A percentile compares a stretch with the other conserved stretches of the same genome.
phyloP scores from a whole-genome alignment of 2,797 vertebrate species.

The Gallinago nigripennis region DNA sequence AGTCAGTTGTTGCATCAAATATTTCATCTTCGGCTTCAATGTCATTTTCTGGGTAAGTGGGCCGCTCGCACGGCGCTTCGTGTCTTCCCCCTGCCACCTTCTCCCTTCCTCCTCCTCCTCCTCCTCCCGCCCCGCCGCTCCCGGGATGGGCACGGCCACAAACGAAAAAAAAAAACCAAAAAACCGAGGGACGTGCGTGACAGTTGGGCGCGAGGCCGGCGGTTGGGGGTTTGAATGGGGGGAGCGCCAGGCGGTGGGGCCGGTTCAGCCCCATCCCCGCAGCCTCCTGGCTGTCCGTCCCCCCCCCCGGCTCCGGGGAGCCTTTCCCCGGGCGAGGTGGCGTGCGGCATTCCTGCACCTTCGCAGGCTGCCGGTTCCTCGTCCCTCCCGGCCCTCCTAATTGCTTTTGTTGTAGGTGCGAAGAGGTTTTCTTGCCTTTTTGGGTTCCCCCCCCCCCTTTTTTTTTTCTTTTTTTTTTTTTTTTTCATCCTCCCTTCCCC shows the following conservation, averaged over 20 bases:
- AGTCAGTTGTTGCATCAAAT: constrained; percentile 99
- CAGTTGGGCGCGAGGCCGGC: neutral
- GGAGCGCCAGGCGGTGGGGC: neutral
- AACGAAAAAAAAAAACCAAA: too few relatives aligned
- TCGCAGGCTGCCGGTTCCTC: neutral
- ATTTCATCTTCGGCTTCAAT: constrained; percentile 99
- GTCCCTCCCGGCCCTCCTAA: neutral
- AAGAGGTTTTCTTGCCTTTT: neutral
- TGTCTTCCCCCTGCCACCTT: neutral
- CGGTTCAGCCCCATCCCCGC: neutral
- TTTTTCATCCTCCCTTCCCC: neutral
- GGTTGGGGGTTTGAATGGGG: neutral
- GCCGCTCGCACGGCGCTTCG: neutral
- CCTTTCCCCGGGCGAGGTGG: neutral
- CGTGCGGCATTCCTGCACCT: neutral
- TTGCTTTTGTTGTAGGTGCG: constrained; percentile 31
- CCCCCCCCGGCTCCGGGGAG: neutral
- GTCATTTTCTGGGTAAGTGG: constrained; percentile 97
- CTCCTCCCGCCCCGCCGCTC: neutral
- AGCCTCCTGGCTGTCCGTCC: neutral
- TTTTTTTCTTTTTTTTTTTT: neutral
- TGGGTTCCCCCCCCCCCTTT: too few relatives aligned
- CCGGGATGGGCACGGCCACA: neutral
- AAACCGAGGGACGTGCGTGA: neutral
- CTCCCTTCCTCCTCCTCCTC: neutral